Evolutionary conservation across 2,113 vertebrate species (phyloP), one percentile per base, ranked within the genome.

Genomic region (Mystacornis crossleyi): DNA sequence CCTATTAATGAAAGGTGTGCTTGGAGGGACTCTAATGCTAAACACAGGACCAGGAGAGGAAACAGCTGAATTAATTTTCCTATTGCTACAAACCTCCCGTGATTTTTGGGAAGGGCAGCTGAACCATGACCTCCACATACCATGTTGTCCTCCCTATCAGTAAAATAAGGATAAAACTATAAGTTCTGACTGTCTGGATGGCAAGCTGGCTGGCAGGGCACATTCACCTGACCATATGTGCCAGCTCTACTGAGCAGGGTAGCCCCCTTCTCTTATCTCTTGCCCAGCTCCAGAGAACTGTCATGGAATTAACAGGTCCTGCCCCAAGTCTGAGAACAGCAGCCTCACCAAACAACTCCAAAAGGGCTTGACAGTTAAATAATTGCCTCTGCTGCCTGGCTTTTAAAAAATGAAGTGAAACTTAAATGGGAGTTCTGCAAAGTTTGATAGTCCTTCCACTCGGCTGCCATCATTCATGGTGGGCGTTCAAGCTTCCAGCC

Each of bases 391-490:
- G 51, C 73, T 87, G 42, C 42, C 67, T 85, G 65, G 29, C 89
- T 94, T 95, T 90, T 83, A 67, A 89, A 89, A 80, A 73, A 61
- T 13, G 5, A 74, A 66, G 47, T 75, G 71, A 81, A 86, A 95
- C 65, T 92, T 82, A 47, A 91, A 64, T 48, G 48, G 34, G 54
- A 89, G 36, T 74, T 86, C 71, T 92, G 75, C 33, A 72, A 70
- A 93, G 72, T 94, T 86, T 91, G 73, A 70, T 94, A 78, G 72
- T 38, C 34, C 72, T 95, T 95, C 66, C 92, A 61, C 58, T 80
- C 23, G 0, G 2, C 58, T 94, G 83, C 66, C 62, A 86, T 95
- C 50, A 34, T 79, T 92, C 79, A 50, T 4, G 50, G 81, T 81
- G 71, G 83, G 31, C 0, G 13, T 89, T 94, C 88, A 94, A 88